Base-by-base conservation (phyloP, 2,797 vertebrate genomes). In the Gymnothorax javanicus region DNA sequence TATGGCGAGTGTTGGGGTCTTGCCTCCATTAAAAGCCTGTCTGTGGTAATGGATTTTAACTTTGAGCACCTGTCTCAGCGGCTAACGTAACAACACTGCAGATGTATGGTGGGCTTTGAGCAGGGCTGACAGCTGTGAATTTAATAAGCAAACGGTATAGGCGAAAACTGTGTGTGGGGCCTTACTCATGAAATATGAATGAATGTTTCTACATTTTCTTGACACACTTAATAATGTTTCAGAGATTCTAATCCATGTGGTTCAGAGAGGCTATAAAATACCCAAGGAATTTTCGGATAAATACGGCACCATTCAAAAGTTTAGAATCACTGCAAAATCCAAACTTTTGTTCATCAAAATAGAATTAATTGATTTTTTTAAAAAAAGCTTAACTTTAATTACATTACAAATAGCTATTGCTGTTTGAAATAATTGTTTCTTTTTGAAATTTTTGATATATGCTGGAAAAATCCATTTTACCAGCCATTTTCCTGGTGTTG, bases 171-270 rank as follows among this genome's bases (percentile, higher is more conserved):
- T 91, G 89, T 88, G 87, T 67, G 87, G 85, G 89, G 88, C 89
- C 90, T 84, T 9, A 77, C 92, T 94, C 93, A 94, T 95, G 92
- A 95, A 95, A 95, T 93, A 95, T 94, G 92, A 95, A 95, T 95
- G 92, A 93, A 89, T 93, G 87, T 91, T 94, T 93, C 93, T 94
- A 92, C 92, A 90, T 94, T 92, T 91, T 93, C 91, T 91, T 90
- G 91, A 90, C 86, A 25, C 85, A 86, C 83, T 91, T 90, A 89
- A 89, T 92, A 92, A 88, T 86, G 9, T 91, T 90, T 93, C 89
- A 90, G 85, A 27, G 91, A 92, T 94, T 92, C 90, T 87, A 91
- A 93, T 91, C 91, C 90, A 89, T 82, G 33, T 2, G 87, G 87
- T 91, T 86, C 54, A 71, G 83, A 88, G 64, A 79, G 88, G 91